These are phyloP conservation scores for Lithodes maja DNA, from an alignment of 2,888 invertebrate species.

Conservation along the genomic window DNA sequence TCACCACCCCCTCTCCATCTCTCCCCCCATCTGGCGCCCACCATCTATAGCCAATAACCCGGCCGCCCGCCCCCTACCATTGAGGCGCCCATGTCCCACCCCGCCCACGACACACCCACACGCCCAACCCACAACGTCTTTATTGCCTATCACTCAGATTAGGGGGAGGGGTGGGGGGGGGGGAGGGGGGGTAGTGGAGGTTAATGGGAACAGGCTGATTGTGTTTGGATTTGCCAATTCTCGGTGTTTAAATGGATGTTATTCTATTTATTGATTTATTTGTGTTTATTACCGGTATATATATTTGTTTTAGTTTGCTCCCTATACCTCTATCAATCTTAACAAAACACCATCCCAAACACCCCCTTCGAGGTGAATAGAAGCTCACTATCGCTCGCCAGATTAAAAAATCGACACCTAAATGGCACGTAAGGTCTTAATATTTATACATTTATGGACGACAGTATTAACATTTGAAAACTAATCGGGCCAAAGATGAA, in stretches of 20 bases:
- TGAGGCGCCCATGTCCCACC: conserved; percentile 29
- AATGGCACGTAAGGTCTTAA: too few species aligned
- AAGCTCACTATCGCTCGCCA: too few species aligned
- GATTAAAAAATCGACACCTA: too few species aligned
- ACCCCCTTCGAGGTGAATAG: too few species aligned
- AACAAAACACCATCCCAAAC: too few species aligned
- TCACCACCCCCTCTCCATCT: background rate
- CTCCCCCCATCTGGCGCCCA: conserved; percentile 32
- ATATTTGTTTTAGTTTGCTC: too few species aligned
- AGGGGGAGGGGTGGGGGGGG: background rate
- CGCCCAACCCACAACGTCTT: conserved; percentile 34
- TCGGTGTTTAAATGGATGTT: background rate
- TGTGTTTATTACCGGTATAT: too few species aligned
- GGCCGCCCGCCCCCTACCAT: conserved; percentile 39
- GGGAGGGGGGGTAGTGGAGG: background rate
- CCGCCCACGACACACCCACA: conserved; percentile 40
- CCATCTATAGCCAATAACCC: conserved; percentile 27
- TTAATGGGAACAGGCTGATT: background rate
- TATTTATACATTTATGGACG: too few species aligned
- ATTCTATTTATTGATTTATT: too few species aligned
- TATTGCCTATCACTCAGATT: conserved; percentile 40
- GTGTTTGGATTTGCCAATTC: background rate
- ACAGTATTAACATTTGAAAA: too few species aligned
- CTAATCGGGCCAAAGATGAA: too few species aligned
- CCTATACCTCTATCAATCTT: too few species aligned